phyloP scores from a whole-genome alignment of 2,113 vertebrate species.

The Thamnophis sirtalis region DNA sequence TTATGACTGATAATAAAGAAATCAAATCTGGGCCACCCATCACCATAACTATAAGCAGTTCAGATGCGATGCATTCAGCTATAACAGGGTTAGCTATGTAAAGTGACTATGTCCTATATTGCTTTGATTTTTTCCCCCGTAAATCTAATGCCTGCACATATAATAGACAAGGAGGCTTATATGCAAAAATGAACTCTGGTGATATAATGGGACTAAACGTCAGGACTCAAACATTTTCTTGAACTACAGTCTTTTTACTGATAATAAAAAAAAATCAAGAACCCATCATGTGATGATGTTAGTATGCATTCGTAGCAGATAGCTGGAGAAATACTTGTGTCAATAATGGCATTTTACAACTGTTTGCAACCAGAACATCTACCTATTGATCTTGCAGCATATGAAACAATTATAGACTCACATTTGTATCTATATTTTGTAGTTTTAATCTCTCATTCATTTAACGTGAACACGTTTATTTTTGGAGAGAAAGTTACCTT shows the following conservation, averaged over 20 bases:
- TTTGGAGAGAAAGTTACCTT: conserved; percentile 48
- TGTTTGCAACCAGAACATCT: conserved; percentile 21
- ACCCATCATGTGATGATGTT: too few species aligned
- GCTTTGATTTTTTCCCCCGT: not conserved
- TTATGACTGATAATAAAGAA: not conserved
- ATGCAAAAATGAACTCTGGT: not conserved
- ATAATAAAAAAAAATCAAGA: not conserved
- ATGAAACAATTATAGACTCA: conserved; percentile 42
- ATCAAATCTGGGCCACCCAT: not conserved
- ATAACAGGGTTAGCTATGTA: not conserved
- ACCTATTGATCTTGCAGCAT: not conserved
- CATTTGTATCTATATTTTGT: conserved; percentile 46
- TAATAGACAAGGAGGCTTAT: not conserved
- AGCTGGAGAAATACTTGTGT: not conserved
- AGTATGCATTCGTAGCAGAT: not conserved
- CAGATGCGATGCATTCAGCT: not conserved
- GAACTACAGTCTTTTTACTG: not conserved
- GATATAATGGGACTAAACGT: not conserved
- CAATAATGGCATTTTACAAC: conserved; percentile 1
- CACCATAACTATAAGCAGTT: not conserved
- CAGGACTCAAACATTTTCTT: not conserved
- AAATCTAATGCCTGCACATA: not conserved
- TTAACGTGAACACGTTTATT: conserved; percentile 37
- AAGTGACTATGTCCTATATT: not conserved
- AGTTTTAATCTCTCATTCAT: conserved; percentile 28